These are phyloP conservation scores for Mionectes olivaceus DNA, from an alignment of 2,797 vertebrate genomes.

Conservation along the genomic window DNA sequence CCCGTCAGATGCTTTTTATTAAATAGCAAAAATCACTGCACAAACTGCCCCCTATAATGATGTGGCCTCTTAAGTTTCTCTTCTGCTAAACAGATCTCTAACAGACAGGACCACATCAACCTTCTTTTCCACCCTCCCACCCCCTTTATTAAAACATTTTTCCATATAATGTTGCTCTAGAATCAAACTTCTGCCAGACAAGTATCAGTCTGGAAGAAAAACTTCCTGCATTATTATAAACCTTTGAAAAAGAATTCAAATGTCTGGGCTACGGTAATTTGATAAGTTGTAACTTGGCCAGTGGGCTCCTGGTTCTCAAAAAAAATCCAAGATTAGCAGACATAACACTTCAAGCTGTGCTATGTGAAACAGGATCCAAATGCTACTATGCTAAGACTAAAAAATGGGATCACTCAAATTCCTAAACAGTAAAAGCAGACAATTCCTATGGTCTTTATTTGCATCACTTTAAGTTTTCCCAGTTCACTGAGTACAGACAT, in stretches of 20 bases:
- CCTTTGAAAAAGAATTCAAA: slow-evolving; percentile 30
- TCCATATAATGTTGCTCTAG: not conserved
- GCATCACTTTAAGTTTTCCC: not conserved
- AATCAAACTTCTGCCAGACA: not conserved
- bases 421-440: not conserved
- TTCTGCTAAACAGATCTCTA: not conserved
- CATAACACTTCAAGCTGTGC: slow-evolving; percentile 5
- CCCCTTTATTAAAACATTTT: not conserved
- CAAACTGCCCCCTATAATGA: not conserved
- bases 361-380: slow-evolving; percentile 33
- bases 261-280: slow-evolving; percentile 5
- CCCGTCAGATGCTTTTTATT: not conserved
- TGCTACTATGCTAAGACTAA: not conserved
- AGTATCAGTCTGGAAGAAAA: slow-evolving; percentile 35
- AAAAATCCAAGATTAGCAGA: slow-evolving; percentile 28
- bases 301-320: not conserved
- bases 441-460: not conserved
- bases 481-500: not conserved
- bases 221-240: slow-evolving; percentile 38
- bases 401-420: not conserved
- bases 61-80: not conserved
- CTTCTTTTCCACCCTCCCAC: not conserved
- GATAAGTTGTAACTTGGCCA: slow-evolving; percentile 8
- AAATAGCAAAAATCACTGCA: not conserved
- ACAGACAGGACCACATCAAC: not conserved